Base-by-base conservation (phyloP, 2,888 invertebrate species). In the Odontocolon sp. region DNA sequence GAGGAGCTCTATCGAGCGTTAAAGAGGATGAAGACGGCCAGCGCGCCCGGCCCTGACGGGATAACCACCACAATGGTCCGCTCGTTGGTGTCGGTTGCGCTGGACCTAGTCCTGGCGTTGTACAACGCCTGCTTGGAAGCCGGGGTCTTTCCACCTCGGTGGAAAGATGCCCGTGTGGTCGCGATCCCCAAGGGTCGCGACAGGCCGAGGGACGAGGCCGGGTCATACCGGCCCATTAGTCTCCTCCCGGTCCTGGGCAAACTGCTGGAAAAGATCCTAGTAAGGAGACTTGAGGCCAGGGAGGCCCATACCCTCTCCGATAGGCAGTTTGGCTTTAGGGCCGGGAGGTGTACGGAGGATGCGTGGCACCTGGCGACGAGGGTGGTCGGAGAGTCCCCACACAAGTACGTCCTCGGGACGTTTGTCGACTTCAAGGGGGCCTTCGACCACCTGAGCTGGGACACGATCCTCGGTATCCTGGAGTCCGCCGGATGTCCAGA, bases 291-390 rank as follows among this genome's bases (percentile, higher is more conserved):
- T 28, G 33, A 54, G 18, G 18, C 26, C 1, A 54, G 52, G 9
- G 52, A 54, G 52, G 18, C 9, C 16, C 47, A 63, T 23, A n/a
- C 2, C 23, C 47, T 50, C 2, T 28, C 50, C 0, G 63, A 63
- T 47, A 31, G 63, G 23, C 63, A 33, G 50, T 63, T 63, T 33
- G 63, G 63, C 0, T 63, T 47, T 8, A 36, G 63, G 50, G 36
- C 14, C 9, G 63, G 47, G 14, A 50, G 63, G 11, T 23, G 63
- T 33, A 38, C 9, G 28, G 66, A 54, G 31, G 42, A 40, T 4
- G 66, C 31, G 31, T 56, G 61, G 33, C 52, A 52, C 3, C 3
- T 26, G 52, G 52, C 14, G 8, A 28, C 28, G 31, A 52, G 1
- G 14, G 23, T 52, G 9, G 52, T 52, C 52, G 16, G 28, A 3